Evolutionary conservation across 2,888 invertebrate genomes (phyloP).

Genomic region (Alviniconcha strummeri): DNA sequence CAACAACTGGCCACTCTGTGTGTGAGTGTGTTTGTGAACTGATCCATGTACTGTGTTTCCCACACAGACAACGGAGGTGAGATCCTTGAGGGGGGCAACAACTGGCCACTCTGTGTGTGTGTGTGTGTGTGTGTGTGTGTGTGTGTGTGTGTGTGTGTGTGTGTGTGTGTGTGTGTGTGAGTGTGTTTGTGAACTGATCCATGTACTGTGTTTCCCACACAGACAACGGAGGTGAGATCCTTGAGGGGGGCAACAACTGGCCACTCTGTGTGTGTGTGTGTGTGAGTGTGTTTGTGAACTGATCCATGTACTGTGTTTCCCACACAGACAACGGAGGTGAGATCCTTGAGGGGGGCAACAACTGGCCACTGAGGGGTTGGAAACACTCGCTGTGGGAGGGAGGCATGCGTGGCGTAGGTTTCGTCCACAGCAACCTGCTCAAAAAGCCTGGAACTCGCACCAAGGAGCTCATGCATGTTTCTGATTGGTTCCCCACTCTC

Average conservation of each 20-base stretch:
- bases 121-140: slow-evolving; percentile 27
- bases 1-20: too few relatives aligned
- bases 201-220: background rate
- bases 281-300: background rate
- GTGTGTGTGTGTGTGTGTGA: slow-evolving; percentile 18
- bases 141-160: too few relatives aligned
- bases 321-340: slow-evolving; percentile 64
- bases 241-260: slow-evolving; percentile 69
- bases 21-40: too few relatives aligned
- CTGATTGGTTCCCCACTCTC: slow-evolving; percentile 71
- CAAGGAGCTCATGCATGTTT: slow-evolving; percentile 65
- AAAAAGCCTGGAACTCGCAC: slow-evolving; percentile 42
- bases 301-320: background rate
- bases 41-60: too few relatives aligned
- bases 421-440: slow-evolving; percentile 57
- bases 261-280: slow-evolving; percentile 51
- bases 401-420: slow-evolving; percentile 69
- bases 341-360: slow-evolving; percentile 67
- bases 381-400: slow-evolving; percentile 71
- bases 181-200: background rate
- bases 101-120: too few relatives aligned
- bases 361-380: slow-evolving; percentile 70
- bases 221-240: slow-evolving; percentile 66
- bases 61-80: too few relatives aligned
- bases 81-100: too few relatives aligned